Evolutionary conservation across 2,888 invertebrate species (phyloP).

Genomic region (Allygus modestus): DNA sequence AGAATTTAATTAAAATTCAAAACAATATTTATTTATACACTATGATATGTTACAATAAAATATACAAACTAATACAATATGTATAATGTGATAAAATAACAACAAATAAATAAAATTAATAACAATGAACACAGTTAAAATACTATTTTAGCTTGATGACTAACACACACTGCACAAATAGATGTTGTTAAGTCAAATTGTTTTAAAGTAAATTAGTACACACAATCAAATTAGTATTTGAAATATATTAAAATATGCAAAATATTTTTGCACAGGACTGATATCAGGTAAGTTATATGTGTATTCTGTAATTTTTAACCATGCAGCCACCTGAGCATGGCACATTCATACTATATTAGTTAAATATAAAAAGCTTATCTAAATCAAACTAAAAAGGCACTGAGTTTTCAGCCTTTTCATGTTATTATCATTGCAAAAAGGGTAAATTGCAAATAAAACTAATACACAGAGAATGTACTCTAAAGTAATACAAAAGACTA

Average conservation of each 20-base stretch:
- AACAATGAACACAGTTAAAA: conserved; percentile 37
- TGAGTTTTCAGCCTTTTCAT: conserved; percentile 16
- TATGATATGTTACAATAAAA: conserved; percentile 30
- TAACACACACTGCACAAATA: neutral
- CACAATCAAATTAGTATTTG: too few relatives aligned
- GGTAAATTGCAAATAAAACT: neutral
- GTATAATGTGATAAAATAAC: conserved; percentile 32
- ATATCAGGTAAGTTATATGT: too few relatives aligned
- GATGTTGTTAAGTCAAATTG: neutral
- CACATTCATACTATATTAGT: neutral
- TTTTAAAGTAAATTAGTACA: too few relatives aligned
- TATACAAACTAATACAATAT: conserved; percentile 38
- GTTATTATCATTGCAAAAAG: neutral
- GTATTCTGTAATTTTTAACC: too few relatives aligned
- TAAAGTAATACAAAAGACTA: neutral
- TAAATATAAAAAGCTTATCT: neutral
- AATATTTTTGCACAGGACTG: neutral
- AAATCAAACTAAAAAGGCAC: conserved; percentile 25
- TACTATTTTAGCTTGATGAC: conserved; percentile 8
- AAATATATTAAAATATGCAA: neutral
- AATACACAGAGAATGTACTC: neutral
- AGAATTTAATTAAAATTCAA: neutral
- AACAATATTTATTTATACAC: neutral
- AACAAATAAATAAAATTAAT: conserved; percentile 39
- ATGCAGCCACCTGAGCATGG: neutral